phyloP scores from a whole-genome alignment of 2,797 vertebrate genomes.

The Phylloscopus collybita region DNA sequence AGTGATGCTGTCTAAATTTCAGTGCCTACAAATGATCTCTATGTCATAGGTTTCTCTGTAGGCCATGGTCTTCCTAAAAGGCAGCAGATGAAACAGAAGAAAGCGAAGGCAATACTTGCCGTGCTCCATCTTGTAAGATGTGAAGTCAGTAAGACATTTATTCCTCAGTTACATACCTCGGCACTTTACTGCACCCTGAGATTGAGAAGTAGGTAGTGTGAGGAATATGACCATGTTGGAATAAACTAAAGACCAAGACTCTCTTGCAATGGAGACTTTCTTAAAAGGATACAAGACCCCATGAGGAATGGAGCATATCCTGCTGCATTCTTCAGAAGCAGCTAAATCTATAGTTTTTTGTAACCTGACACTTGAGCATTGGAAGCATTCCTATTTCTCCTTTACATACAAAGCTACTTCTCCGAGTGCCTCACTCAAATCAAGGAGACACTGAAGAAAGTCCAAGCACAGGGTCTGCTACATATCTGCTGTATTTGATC shows the following conservation, averaged over 20 bases:
- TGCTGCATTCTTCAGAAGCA: neutral
- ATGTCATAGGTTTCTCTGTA: neutral
- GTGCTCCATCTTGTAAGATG: neutral
- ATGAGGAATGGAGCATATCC: neutral
- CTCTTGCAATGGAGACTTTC: neutral
- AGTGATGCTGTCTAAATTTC: neutral
- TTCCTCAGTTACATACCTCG: neutral
- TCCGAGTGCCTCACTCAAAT: accelerated
- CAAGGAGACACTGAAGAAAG: neutral
- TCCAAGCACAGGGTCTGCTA: neutral
- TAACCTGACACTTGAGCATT: neutral
- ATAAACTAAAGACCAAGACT: neutral
- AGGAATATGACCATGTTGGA: neutral
- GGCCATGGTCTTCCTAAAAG: neutral
- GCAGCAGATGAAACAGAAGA: neutral
- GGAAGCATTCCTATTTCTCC: neutral
- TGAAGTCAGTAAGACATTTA: neutral
- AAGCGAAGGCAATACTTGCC: neutral
- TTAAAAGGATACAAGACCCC: neutral
- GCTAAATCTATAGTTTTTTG: accelerated
- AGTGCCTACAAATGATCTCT: neutral
- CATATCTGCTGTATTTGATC: accelerated
- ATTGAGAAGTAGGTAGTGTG: neutral
- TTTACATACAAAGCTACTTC: neutral
- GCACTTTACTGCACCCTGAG: neutral